Evolutionary conservation across 1,140 invertebrate genomes (phyloP), one percentile per base, ranked within the genome.

Genomic region (Orius laevigatus): DNA sequence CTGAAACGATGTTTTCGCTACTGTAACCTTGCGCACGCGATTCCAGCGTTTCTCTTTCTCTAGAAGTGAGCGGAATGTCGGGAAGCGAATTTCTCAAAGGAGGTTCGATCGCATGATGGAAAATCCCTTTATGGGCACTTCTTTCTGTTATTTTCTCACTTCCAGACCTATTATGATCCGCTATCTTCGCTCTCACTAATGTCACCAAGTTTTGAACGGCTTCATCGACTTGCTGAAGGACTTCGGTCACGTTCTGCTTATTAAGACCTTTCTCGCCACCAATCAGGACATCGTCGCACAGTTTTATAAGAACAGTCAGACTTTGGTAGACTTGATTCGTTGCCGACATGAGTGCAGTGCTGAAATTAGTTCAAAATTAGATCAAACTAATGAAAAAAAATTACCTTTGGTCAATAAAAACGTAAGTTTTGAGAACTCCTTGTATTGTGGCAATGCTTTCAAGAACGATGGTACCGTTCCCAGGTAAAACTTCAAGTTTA

Each of bases 371-470:
- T n/a, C n/a, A n/a, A n/a, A 47, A 46, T 40, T 2, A 44, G 48
- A 38, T 25, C 3, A 38, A 12, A 38, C 3, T 12, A 12, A 38
- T 10, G 3, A 4, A 38, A 38, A 12, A 16, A 38, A 38, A 16
- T 62, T 57, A 79, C 76, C 79, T 84, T 58, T 83, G 78, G 54
- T 81, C 78, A 55, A 76, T 77, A 40, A 77, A 65, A 38, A 78
- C 70, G 55, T 73, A 76, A 35, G 74, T 79, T 59, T 70, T 79
- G 52, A 75, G 69, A 46, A 73, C 63, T 16, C 80, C 78, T 64
- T 88, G 85, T 63, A 94, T 86, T 54, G 81, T 82, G 58, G 86
- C 82, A 52, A 93, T 83, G 12, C 80, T 87, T 62, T 95, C 90
- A 50, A 95, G 72, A 50, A 93, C 82, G 56, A 92, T 81, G 11